A percentile compares a stretch with the other conserved stretches of the same genome.
Evolutionary conservation across 2,888 invertebrate species (phyloP).

Genomic region (Meloe dianella): DNA sequence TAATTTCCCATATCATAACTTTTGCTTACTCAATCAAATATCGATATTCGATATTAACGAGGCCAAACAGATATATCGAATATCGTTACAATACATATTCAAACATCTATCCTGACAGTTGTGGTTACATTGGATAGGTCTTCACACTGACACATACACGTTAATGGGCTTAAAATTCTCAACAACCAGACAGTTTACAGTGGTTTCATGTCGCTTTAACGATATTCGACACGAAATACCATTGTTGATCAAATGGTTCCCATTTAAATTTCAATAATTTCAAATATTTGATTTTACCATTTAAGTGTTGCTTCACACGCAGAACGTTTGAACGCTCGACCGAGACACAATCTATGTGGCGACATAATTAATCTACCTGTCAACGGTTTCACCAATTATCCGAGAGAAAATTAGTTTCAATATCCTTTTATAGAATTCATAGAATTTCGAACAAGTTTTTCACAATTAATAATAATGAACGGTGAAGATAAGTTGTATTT

Average conservation of each 20-base stretch:
- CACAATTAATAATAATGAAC: not conserved
- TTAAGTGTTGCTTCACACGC: too few species aligned
- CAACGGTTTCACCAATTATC: not conserved
- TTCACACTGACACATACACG: slow-evolving; percentile 29
- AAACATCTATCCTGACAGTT: slow-evolving; percentile 28
- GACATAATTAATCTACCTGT: not conserved
- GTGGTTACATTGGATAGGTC: slow-evolving; percentile 40
- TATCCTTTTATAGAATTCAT: not conserved
- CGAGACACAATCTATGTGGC: too few species aligned
- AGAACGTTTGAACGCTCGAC: too few species aligned
- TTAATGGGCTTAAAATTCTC: slow-evolving; percentile 36
- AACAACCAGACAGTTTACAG: slow-evolving; percentile 25
- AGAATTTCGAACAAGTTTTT: not conserved
- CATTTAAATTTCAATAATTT: not conserved
- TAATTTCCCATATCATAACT: slow-evolving; percentile 60
- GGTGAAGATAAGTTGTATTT: not conserved
- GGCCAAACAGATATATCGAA: slow-evolving; percentile 28
- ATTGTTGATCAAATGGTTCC: not conserved
- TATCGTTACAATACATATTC: slow-evolving; percentile 23
- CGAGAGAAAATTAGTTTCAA: not conserved
- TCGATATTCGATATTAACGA: slow-evolving; percentile 43
- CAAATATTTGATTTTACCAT: not conserved
- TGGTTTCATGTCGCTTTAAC: slow-evolving; percentile 27
- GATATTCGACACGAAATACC: not conserved
- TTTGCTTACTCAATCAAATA: slow-evolving; percentile 52